phyloP scores from a whole-genome alignment of 2,888 invertebrate genomes.

The Sinelater perroti region DNA sequence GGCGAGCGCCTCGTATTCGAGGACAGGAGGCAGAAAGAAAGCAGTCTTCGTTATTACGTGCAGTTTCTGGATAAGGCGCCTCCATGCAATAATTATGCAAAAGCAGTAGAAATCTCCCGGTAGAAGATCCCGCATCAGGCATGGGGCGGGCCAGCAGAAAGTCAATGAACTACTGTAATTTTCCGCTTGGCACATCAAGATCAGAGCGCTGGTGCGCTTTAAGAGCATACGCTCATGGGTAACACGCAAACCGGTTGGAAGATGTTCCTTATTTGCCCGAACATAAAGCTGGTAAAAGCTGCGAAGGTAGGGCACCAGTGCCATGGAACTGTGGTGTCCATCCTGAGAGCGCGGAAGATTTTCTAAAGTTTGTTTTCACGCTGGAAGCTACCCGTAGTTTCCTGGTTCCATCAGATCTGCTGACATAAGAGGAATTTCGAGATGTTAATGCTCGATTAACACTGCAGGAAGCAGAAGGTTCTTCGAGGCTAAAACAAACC shows the following conservation, averaged over 20 bases:
- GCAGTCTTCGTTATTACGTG: conserved; percentile 16
- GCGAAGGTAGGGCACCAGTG: conserved; percentile 6
- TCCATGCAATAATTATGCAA: not conserved
- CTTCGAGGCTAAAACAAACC: too few species aligned
- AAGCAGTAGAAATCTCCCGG: not conserved
- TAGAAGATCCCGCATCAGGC: not conserved
- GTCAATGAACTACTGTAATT: conserved; percentile 29
- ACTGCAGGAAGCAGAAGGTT: too few species aligned
- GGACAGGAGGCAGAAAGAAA: conserved; percentile 31
- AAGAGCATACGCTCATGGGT: not conserved
- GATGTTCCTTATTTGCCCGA: conserved; percentile 9
- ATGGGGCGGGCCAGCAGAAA: conserved; percentile 3
- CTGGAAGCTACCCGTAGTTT: too few species aligned
- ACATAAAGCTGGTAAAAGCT: conserved; percentile 9
- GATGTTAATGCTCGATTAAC: too few species aligned
- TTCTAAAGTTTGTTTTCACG: too few species aligned
- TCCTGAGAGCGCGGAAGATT: not conserved
- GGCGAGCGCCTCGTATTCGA: conserved; percentile 20
- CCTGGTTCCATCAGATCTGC: too few species aligned
- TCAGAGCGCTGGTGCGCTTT: not conserved
- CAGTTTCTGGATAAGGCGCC: not conserved
- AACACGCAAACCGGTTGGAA: conserved; percentile 4
- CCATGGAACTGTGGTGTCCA: not conserved
- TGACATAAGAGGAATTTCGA: too few species aligned
- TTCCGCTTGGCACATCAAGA: conserved; percentile 23